Percentiles rank a stretch among this genome's conserved stretches.
phyloP scores from a whole-genome alignment of 1,140 invertebrate genomes.

The Rhynchophorus ferrugineus region DNA sequence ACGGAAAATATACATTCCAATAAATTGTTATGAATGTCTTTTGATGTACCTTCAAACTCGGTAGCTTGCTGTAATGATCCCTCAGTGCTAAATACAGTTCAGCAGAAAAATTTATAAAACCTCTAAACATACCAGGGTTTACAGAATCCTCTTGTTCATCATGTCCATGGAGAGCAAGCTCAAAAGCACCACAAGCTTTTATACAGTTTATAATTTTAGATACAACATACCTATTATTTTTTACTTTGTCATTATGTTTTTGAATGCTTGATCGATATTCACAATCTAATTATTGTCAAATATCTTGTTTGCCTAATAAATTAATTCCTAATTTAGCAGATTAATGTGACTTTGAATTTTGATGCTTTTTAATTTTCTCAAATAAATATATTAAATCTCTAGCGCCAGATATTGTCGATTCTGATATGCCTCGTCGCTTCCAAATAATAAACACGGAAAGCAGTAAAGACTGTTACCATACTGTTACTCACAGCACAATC shows the following conservation, averaged over 20 bases:
- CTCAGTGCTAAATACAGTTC: constrained; percentile 29
- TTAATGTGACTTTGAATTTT: constrained; percentile 11
- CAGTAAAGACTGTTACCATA: constrained; percentile 20
- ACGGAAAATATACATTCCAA: constrained; percentile 41
- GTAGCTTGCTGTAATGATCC: constrained; percentile 28
- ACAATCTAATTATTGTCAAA: constrained; percentile 12
- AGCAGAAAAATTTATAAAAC: constrained; percentile 27
- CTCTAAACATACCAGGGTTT: constrained; percentile 19
- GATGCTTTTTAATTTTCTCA: constrained; percentile 21
- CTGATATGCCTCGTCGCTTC: neutral
- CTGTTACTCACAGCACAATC: constrained; percentile 22
- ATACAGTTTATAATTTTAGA: constrained; percentile 36
- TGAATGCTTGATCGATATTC: constrained; percentile 15
- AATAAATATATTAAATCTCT: constrained; percentile 19
- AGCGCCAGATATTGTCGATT: constrained; percentile 17
- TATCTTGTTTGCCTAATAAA: constrained; percentile 18
- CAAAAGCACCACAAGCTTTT: constrained; percentile 34
- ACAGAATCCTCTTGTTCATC: constrained; percentile 29
- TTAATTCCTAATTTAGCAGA: constrained; percentile 6
- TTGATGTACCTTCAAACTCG: constrained; percentile 33
- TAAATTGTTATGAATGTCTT: constrained; percentile 35
- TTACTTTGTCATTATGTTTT: constrained; percentile 31
- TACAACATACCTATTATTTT: constrained; percentile 34
- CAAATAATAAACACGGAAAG: constrained; percentile 24
- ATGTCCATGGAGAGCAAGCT: constrained; percentile 29